Percentiles rank a stretch among this genome's conserved stretches.
Conservation (phyloP, 2,797 vertebrate genomes). For the Sebastolobus altivelis region DNA sequence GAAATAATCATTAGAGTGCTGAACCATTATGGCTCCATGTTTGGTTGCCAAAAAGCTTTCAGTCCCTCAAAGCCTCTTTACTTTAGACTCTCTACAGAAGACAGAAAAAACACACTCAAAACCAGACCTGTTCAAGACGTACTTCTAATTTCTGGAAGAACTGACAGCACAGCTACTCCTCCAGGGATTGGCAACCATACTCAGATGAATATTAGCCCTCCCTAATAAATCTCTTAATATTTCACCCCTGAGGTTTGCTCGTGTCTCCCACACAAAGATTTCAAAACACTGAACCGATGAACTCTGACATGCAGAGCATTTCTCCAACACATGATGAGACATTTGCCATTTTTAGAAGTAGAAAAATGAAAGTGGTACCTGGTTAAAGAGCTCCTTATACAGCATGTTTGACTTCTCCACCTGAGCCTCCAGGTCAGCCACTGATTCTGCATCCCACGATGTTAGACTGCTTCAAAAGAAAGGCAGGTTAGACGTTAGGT, state of each 20-base stretch:
- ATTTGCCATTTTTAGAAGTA: background rate
- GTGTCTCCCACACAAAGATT: conserved; percentile 14
- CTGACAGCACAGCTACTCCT: conserved; percentile 27
- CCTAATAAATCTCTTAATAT: conserved; percentile 39
- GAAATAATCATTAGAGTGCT: background rate
- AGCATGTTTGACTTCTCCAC: conserved; percentile 66
- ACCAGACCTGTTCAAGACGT: conserved; percentile 9
- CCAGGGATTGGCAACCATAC: conserved; percentile 24
- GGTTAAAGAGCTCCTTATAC: conserved; percentile 68
- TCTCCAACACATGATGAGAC: background rate
- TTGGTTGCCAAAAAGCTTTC: conserved; percentile 19
- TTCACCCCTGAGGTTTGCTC: conserved; percentile 41
- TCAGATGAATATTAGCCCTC: conserved; percentile 31
- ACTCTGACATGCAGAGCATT: background rate
- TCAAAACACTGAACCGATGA: background rate
- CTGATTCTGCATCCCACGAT: conserved; percentile 60
- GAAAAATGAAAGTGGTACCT: conserved; percentile 52
- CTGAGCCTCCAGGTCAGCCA: conserved; percentile 62
- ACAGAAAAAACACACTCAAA: conserved; percentile 16
- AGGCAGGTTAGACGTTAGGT: background rate
- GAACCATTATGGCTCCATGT: background rate
- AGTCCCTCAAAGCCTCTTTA: conserved; percentile 10
- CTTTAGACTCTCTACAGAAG: conserved; percentile 6
- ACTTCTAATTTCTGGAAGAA: conserved; percentile 25
- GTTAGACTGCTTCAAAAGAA: conserved; percentile 32